These are phyloP conservation scores for Pammene aurita DNA, from an alignment of 2,888 invertebrate species.

Conservation along the genomic window DNA sequence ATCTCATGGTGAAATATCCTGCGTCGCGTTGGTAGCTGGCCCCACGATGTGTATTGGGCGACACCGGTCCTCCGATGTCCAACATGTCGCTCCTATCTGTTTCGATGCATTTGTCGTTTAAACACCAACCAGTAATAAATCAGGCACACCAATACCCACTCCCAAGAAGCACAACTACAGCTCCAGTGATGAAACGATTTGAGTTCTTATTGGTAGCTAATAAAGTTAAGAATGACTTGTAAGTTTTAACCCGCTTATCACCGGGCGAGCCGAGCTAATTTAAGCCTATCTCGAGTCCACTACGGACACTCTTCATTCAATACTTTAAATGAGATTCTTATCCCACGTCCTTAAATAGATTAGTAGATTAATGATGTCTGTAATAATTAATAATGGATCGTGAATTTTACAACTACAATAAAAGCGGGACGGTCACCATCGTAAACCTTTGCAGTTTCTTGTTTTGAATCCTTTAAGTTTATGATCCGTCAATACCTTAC, in stretches of 20 bases:
- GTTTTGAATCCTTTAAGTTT: constrained; percentile 78
- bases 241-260: constrained; percentile 39
- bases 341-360: constrained; percentile 83
- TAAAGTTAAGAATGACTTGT: constrained; percentile 46
- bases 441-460: constrained; percentile 80
- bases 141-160: constrained; percentile 59
- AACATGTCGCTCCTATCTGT: constrained; percentile 83
- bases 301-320: constrained; percentile 83
- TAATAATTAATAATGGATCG: constrained; percentile 84
- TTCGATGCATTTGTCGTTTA: constrained; percentile 84
- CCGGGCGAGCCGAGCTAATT: constrained; percentile 59
- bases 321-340: constrained; percentile 84
- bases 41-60: constrained; percentile 71
- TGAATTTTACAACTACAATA: constrained; percentile 83
- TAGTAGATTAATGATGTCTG: constrained; percentile 84
- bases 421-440: constrained; percentile 76
- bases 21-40: constrained; percentile 52
- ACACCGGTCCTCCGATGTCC: constrained; percentile 81
- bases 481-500: constrained; percentile 80
- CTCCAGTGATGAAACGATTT: constrained; percentile 40
- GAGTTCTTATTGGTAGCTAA: constrained; percentile 31
- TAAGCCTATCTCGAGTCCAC: constrained; percentile 82
- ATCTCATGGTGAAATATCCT: constrained; percentile 52
- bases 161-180: constrained; percentile 50
- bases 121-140: constrained; percentile 84